Conservation (phyloP, 2,113 vertebrate genomes). For the Opisthocomus hoazin region DNA sequence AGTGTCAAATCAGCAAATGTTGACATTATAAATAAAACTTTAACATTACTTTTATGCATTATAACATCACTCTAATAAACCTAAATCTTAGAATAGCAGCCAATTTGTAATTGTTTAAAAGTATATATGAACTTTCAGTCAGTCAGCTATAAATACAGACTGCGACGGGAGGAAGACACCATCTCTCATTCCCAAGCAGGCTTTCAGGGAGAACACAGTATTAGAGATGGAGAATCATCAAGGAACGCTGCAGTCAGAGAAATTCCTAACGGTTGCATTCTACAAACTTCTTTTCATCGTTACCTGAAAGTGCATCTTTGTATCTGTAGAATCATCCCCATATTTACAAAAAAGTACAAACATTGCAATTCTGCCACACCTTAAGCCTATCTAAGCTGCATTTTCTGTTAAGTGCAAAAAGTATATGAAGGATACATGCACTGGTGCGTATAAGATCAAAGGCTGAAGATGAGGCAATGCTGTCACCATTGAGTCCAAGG, state of each 20-base stretch:
- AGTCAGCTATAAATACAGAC: constrained; percentile 10
- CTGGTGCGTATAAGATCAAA: background rate
- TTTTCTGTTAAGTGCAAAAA: constrained; percentile 50
- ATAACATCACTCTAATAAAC: background rate
- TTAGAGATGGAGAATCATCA: background rate
- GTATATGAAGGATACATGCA: background rate
- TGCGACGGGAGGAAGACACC: background rate
- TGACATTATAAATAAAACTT: constrained; percentile 30
- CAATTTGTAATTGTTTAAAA: constrained; percentile 1
- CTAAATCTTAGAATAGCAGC: constrained; percentile 28
- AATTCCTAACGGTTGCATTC: background rate
- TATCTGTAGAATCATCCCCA: constrained; percentile 42
- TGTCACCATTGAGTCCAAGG: background rate
- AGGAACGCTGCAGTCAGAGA: background rate
- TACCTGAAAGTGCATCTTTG: constrained; percentile 46
- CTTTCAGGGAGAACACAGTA: background rate
- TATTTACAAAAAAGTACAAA: constrained; percentile 33
- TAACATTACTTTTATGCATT: background rate
- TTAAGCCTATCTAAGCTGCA: background rate
- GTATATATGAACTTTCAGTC: background rate
- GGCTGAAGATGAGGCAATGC: background rate
- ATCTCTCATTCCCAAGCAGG: background rate
- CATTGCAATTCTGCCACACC: background rate
- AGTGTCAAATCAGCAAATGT: background rate
- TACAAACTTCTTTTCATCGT: background rate